Base-by-base conservation (phyloP, 1,140 invertebrate genomes). In the Drosophila hydei region DNA sequence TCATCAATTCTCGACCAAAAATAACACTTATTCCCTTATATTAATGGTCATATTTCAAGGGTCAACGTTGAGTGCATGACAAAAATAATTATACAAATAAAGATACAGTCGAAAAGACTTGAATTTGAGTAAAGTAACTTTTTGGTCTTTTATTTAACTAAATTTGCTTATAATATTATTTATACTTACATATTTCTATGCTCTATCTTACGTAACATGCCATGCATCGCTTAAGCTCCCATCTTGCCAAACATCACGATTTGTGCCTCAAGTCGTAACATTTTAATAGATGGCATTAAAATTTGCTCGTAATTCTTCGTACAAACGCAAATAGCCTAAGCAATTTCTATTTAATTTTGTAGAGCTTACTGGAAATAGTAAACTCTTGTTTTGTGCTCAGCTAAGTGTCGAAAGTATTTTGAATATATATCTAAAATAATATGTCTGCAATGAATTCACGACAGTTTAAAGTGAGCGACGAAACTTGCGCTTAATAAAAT, bases 1-100 rank as follows among this genome's bases (percentile, higher is more conserved):
- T 73, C 79, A 84, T 84, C 80, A 85, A 56, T 73, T 84, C 68
- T 36, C 62, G 47, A 48, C 62, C 58, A 59, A 75, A 71, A 70
- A 74, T 79, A 62, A 79, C 58, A 52, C 30, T 60, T 62, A 72
- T 72, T 65, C 42, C 50, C 59, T 71, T 72, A 79, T 72, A 51
- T 38, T 73, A 60, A 70, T 70, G 77, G 59, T 40, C 38, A 50
- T 54, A 65, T 56, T 43, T 55, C 30, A 18, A 47, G 74, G 42
- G 18, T 47, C 51, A 47, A 38, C 18, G 9, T 33, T 33, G 9
- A 33, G 30, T 11, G 30, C 9, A 33, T 3, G 30, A 33, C 30
- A 12, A 33, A 11, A 33, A 11, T 11, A 11, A 33, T 33, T 33
- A 33, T 33, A 11, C 9, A 33, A 33, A 33, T 11, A 33, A 11